phyloP scores from a whole-genome alignment of 2,113 vertebrate species.

The Daphoenositta chrysoptera region DNA sequence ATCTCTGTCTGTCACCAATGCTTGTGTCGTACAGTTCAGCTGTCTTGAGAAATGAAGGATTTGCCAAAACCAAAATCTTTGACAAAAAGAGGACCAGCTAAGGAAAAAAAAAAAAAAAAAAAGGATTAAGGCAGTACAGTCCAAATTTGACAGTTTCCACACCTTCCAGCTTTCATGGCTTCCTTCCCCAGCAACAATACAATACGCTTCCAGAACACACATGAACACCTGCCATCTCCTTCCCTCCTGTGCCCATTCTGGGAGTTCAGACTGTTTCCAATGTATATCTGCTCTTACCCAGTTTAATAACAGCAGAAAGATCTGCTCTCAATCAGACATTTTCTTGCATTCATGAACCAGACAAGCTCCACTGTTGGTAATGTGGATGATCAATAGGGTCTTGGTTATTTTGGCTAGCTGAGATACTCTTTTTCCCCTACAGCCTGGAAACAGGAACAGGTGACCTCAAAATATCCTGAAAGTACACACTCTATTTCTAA shows the following conservation, averaged over 20 bases:
- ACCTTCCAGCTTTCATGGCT: background rate
- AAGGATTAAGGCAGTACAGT: background rate
- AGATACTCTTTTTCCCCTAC: background rate
- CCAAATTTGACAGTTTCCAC: background rate
- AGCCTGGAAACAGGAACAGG: background rate
- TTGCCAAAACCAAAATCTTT: background rate
- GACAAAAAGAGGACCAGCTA: background rate
- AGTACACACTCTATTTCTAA: background rate
- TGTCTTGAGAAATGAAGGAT: background rate
- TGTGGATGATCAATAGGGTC: background rate
- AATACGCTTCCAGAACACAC: background rate
- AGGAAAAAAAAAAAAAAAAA: background rate
- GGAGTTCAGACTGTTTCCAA: background rate
- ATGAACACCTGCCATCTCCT: background rate
- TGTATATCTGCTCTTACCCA: rapidly evolving
- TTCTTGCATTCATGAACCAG: background rate
- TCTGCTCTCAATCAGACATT: background rate
- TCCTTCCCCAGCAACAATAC: background rate
- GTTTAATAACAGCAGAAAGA: background rate
- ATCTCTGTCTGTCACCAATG: background rate
- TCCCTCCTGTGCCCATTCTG: background rate
- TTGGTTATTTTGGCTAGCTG: background rate
- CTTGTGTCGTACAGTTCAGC: background rate
- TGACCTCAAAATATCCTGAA: background rate
- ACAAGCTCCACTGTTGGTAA: background rate